These are phyloP conservation scores for Boulengeromyrus knoepffleri DNA, from an alignment of 2,113 vertebrate species.

Conservation along the genomic window DNA sequence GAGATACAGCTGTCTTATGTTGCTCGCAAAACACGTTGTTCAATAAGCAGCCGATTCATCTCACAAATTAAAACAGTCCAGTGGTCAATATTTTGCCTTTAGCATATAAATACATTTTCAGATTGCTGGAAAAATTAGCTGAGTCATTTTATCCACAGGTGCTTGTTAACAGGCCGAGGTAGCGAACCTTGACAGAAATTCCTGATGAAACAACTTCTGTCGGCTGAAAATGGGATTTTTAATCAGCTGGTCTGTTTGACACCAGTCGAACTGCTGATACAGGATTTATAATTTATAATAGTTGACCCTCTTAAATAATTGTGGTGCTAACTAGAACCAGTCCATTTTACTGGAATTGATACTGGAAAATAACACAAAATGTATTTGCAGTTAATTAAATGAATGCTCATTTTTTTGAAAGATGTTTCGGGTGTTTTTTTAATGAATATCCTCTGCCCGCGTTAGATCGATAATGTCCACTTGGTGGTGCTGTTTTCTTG, in stretches of 20 bases:
- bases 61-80: background rate
- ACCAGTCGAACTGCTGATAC: background rate
- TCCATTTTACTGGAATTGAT: background rate
- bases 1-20: background rate
- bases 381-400: background rate
- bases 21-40: background rate
- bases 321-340: background rate
- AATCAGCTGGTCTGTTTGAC: background rate
- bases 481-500: background rate
- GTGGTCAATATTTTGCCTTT: background rate
- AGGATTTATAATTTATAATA: background rate
- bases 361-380: background rate
- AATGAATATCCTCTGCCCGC: background rate
- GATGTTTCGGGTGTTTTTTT: background rate
- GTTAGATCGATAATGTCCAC: constrained; percentile 8
- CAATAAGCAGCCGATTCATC: background rate
- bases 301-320: background rate
- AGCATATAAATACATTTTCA: background rate
- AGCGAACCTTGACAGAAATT: background rate
- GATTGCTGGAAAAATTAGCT: background rate
- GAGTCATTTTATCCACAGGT: background rate
- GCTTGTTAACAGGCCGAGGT: background rate
- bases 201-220: background rate
- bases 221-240: background rate
- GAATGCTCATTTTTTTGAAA: background rate